Evolutionary conservation across 92 coral and sea anemone genomes (phyloP).

Genomic region (Phenganax stokvisi): DNA sequence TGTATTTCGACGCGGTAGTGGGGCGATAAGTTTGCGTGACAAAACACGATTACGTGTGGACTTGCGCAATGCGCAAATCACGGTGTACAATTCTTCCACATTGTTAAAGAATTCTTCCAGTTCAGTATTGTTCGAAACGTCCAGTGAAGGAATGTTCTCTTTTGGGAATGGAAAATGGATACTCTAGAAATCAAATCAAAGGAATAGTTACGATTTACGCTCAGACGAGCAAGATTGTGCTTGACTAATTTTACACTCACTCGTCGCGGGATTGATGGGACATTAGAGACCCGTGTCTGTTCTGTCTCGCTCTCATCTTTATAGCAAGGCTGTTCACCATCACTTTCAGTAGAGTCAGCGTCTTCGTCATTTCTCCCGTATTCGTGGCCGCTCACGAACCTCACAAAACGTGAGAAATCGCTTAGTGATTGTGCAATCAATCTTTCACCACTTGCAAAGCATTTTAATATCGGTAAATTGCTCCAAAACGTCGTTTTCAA

Average conservation of each 20-base stretch:
- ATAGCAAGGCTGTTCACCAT: background rate
- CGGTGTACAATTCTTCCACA: slow-evolving; percentile 1
- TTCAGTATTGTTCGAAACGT: background rate
- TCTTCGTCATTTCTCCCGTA: background rate
- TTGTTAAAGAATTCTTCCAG: background rate
- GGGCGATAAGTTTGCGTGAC: background rate
- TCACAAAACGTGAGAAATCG: background rate
- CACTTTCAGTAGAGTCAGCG: background rate
- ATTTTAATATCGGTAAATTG: no score
- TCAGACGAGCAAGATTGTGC: background rate
- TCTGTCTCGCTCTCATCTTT: slow-evolving; percentile 1
- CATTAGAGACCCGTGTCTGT: background rate
- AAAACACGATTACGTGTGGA: background rate
- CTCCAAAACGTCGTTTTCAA: no score
- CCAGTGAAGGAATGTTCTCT: background rate
- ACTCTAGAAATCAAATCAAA: background rate
- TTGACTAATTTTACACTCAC: background rate
- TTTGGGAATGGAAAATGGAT: background rate
- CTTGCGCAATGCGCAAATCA: background rate
- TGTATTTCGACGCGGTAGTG: background rate
- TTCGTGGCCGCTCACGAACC: background rate
- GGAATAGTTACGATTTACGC: background rate
- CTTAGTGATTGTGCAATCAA: no score
- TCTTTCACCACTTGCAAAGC: no score
- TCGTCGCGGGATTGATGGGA: background rate